Evolutionary conservation across 2,797 vertebrate genomes (phyloP), one percentile per base, ranked within the genome.

Genomic region (Dipus sagitta): DNA sequence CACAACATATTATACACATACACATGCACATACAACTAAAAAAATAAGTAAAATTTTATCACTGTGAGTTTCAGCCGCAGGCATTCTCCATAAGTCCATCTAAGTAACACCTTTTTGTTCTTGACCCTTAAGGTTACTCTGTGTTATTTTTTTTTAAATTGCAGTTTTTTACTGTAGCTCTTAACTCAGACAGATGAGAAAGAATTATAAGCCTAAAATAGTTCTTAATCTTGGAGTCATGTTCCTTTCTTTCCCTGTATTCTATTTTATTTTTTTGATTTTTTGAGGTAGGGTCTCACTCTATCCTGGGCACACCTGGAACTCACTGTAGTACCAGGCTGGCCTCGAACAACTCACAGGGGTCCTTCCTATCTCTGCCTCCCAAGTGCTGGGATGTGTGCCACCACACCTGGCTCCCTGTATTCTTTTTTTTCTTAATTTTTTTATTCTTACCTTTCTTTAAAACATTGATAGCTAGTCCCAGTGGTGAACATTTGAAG

Each of bases 61-160:
- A 82, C 38, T 85, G 0, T 95, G 86, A 94, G 32, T 96, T 90
- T 92, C 91, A 85, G 68, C 74, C 92, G 3, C 38, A 94, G 38
- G 21, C 30, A n/a, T 72, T 86, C 83, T 88, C 23, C 58, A 47
- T n/a, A 87, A 0, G 34, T 92, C 96, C 60, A 93, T 95, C 47
- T 74, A 96, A 78, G 70, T 74, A 83, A 91, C 65, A 86, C 64
- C 26, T 78, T 85, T 93, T 87, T 26, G 77, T 93, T 78, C 82
- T 94, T 92, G 12, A 72, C 38, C 67, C 94, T 32, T 71, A 77
- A 93, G 47, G 70, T 62, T 89, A 92, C 82, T 92, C 77, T 93
- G 26, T 95, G 52, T 92, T 88, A 86, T 68, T 94, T 72, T 94
- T 72, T 85, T 79, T 93, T 64, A 15, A 85, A 26, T 32, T 30